Base-by-base conservation (phyloP, 2,113 vertebrate genomes). In the Colossoma macropomum region DNA sequence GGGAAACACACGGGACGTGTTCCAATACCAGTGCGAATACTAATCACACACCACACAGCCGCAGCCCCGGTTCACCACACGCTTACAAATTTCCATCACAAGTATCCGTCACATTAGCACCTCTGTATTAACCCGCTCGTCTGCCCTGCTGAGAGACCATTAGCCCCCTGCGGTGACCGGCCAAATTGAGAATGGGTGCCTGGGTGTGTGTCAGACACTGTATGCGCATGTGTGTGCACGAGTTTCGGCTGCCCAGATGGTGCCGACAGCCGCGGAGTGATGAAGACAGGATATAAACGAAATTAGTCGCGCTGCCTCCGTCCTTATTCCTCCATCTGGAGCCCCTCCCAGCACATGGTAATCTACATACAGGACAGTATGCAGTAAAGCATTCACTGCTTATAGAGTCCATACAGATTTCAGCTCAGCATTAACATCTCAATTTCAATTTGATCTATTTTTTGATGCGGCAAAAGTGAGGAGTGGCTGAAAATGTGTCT, bases 321-420 rank as follows among this genome's bases (percentile, higher is more conserved):
- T 62, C 21, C 23, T 56, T 52, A 79, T 73, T 38, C 70, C 70
- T 73, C 70, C 79, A 65, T 81, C 79, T 75, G 80, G 30, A 66
- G 59, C 59, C 45, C 62, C 80, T 52, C 19, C 45, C 60, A 32
- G 3, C 34, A 77, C 65, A 65, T 3, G n/a, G 41, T 52, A 2
- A 1, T 52, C n/a, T 17, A 19, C n/a, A 27, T 2, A 9, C 59
- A 28, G 32, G 25, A 77, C 30, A 69, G 32, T 66, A 32, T 32
- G 17, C 56, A 59, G 19, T 59, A n/a, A 8, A 59, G 56, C 56
- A 52, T 52, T 11, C 50, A 52, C 50, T 2, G 50, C 50, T 3
- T 52, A 17, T 10, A 52, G 41, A 10, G 41, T n/a, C n/a, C n/a
- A n/a, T n/a, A n/a, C n/a, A n/a, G n/a, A n/a, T n/a, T n/a, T n/a